Percentiles rank a stretch among this genome's conserved stretches.
These are phyloP conservation scores for Pollachius pollachius DNA, from an alignment of 2,113 vertebrate genomes.

Conservation along the genomic window DNA sequence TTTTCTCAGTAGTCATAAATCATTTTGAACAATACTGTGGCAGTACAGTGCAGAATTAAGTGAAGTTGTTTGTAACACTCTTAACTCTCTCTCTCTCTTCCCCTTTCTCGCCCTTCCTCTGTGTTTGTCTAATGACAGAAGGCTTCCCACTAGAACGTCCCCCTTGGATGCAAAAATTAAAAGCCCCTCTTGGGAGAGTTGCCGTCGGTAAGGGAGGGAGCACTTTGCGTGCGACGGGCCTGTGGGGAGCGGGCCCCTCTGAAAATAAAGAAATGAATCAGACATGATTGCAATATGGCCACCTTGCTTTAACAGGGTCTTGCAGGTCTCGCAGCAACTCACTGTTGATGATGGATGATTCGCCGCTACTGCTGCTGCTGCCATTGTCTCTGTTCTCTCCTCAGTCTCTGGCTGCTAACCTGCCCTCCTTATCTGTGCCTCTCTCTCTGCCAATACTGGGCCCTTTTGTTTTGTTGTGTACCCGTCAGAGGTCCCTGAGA, in stretches of 20 bases:
- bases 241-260: slow-evolving; percentile 42
- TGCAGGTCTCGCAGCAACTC: neutral
- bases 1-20: no score
- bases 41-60: no score
- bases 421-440: slow-evolving; percentile 9
- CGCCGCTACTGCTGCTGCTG: no score
- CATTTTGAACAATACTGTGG: no score
- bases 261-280: slow-evolving; percentile 60
- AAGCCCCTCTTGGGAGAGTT: slow-evolving; percentile 64
- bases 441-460: neutral
- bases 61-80: no score
- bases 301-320: neutral
- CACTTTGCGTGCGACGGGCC: slow-evolving; percentile 50
- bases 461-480: no score
- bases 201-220: slow-evolving; percentile 45
- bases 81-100: no score
- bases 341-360: no score
- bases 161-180: slow-evolving; percentile 72
- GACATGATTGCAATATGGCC: slow-evolving; percentile 5
- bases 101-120: no score
- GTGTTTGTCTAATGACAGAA: neutral
- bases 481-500: no score
- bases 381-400: neutral
- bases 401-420: slow-evolving; percentile 12
- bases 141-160: neutral